Base-by-base conservation (phyloP, 2,888 invertebrate species). In the Aphidius colemani region DNA sequence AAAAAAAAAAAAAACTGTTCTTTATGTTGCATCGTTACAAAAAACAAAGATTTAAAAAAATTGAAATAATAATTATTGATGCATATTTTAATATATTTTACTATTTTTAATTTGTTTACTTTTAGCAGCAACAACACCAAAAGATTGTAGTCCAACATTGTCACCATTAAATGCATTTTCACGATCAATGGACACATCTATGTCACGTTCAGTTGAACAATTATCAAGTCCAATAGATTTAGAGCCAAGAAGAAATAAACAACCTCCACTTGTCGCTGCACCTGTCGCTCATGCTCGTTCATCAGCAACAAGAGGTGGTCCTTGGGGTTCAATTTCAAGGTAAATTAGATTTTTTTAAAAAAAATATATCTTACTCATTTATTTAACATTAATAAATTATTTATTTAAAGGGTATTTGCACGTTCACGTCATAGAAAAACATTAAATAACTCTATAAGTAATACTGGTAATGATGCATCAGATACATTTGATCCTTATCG, bases 291-390 rank as follows among this genome's bases (percentile, higher is more conserved):
- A 81, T 64, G 78, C 81, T 48, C 75, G 81, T n/a, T 81, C 81
- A 7, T 82, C 81, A 43, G 80, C 81, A 9, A 78, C 77, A 44
- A 87, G 92, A 1, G 93, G 93, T 11, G 90, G 91, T 18, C 92
- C 93, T 1, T 95, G 95, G 95, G 95, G 95, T 60, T 94, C 94
- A 75, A 95, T 95, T 81, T 94, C 94, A 1, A 87, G 80, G 81
- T 81, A 69, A 70, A 63, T 46, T 40, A 30, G 3, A 30, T 30
- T 30, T n/a, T n/a, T n/a, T n/a, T 30, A 30, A 18, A 18, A 18
- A 18, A 18, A 18, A 18, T 2, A 18, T 18, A 18, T 18, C 2
- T 2, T 18, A 18, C 13, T 18, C 1, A 18, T 18, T 18, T 18
- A 18, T 18, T 18, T 18, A 18, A 18, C 13, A 18, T 18, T 18